Evolutionary conservation across 2,888 invertebrate species (phyloP).

Genomic region (Piscicola geometra): DNA sequence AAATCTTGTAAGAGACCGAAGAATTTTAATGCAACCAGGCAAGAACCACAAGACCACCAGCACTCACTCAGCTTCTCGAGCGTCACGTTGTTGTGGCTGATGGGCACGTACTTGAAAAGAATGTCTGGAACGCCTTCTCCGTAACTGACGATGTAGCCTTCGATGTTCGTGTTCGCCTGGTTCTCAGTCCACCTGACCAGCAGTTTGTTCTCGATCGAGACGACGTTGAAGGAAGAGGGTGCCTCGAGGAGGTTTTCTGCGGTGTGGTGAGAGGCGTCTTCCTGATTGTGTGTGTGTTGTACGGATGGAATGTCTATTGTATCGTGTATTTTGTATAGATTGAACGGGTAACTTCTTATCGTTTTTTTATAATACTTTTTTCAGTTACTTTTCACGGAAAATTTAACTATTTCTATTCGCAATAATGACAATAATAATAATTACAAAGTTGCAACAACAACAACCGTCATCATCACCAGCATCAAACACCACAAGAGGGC

Average conservation of each 20-base stretch:
- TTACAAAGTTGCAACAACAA: no score
- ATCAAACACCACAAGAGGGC: no score
- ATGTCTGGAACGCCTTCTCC: slow-evolving; percentile 34
- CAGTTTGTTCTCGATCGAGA: slow-evolving; percentile 26
- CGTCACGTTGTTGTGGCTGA: slow-evolving; percentile 15
- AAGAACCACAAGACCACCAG: background rate
- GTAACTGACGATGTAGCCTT: slow-evolving; percentile 29
- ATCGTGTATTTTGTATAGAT: no score
- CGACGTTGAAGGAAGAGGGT: slow-evolving; percentile 11
- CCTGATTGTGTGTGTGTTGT: background rate
- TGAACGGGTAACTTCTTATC: no score
- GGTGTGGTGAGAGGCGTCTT: background rate
- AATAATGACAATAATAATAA: no score
- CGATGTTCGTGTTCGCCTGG: background rate
- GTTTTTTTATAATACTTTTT: no score
- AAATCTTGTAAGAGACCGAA: no score
- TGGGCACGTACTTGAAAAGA: slow-evolving; percentile 28
- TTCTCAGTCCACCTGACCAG: slow-evolving; percentile 27
- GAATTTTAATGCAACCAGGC: no score
- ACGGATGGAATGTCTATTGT: no score
- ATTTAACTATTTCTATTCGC: no score
- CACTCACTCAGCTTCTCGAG: slow-evolving; percentile 25
- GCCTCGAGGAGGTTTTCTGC: slow-evolving; percentile 4
- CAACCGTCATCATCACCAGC: no score
- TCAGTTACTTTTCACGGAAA: no score